Evolutionary conservation across 1,140 invertebrate species (phyloP).

Genomic region (Acyrthosiphon pisum): DNA sequence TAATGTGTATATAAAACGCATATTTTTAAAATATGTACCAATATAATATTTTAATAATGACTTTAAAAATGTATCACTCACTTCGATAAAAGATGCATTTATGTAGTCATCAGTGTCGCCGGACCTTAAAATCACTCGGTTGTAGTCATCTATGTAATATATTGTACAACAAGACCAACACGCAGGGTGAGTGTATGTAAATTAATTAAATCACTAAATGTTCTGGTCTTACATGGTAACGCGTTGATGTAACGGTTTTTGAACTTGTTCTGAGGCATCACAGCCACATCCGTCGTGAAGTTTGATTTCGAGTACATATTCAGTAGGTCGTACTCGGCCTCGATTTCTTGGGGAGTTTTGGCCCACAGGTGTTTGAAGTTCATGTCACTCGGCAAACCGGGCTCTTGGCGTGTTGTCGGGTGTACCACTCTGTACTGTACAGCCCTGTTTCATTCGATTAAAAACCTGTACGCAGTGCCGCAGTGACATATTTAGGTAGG

Average conservation of each 20-base stretch:
- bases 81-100: slow-evolving; percentile 56
- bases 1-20: neutral
- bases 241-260: slow-evolving; percentile 56
- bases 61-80: neutral
- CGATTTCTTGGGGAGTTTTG: neutral
- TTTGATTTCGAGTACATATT: neutral
- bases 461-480: neutral
- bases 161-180: neutral
- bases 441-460: neutral
- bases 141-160: slow-evolving; percentile 37
- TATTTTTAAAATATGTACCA: neutral
- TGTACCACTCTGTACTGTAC: neutral
- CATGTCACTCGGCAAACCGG: neutral
- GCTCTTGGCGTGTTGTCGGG: neutral
- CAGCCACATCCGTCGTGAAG: neutral
- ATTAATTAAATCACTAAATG: neutral
- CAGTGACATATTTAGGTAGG: neutral
- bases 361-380: neutral
- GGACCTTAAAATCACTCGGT: slow-evolving; percentile 41
- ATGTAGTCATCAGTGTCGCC: slow-evolving; percentile 29
- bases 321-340: slow-evolving; percentile 31
- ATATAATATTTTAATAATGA: neutral
- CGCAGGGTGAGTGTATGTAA: neutral
- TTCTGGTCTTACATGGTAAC: slow-evolving; percentile 43
- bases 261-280: neutral